Evolutionary conservation across 2,888 invertebrate genomes (phyloP).

Genomic region (Dysmachus trigonus): DNA sequence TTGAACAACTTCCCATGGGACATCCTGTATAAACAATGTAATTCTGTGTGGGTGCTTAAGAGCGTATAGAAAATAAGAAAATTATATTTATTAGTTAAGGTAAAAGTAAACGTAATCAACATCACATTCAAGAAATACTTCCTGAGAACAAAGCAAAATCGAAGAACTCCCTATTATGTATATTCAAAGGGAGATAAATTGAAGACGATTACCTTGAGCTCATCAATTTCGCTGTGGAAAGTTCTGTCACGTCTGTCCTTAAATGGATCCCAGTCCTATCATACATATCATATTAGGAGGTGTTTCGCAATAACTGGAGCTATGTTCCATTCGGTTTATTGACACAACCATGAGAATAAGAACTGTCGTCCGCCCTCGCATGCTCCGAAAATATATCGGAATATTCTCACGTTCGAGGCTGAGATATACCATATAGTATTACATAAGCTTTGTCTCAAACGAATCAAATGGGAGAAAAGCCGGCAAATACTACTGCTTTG

Average conservation of each 20-base stretch:
- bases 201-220: not conserved
- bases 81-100: not conserved
- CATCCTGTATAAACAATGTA: too few species aligned
- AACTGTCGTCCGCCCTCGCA: not conserved
- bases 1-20: too few species aligned
- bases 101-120: not conserved
- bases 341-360: not conserved
- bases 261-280: not conserved
- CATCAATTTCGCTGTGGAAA: not conserved
- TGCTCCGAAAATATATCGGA: not conserved
- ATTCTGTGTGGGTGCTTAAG: too few species aligned
- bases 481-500: not conserved
- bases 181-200: not conserved
- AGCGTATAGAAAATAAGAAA: not conserved
- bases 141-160: not conserved
- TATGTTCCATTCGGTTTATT: not conserved
- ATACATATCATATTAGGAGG: not conserved
- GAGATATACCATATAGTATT: too few species aligned
- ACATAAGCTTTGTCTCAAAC: not conserved
- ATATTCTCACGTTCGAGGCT: not conserved
- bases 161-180: not conserved
- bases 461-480: not conserved
- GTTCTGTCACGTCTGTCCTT: not conserved
- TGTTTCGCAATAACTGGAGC: not conserved
- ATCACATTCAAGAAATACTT: not conserved